phyloP scores from a whole-genome alignment of 2,113 vertebrate species.

The Lucifuga dentata region DNA sequence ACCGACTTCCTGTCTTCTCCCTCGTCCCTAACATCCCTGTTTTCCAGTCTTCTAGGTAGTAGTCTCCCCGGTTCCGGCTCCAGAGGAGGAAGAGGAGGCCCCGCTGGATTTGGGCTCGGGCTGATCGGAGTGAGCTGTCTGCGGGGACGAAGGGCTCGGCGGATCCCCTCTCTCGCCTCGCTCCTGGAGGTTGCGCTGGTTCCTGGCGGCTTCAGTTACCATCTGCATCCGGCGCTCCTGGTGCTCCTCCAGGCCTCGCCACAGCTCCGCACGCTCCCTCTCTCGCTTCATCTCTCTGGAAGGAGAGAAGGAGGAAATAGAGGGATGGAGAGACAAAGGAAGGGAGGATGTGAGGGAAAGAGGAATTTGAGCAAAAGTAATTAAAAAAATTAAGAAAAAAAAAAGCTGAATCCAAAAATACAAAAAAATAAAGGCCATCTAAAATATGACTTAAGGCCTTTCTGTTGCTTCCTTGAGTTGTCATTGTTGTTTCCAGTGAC shows the following conservation, averaged over 20 bases:
- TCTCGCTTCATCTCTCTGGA: constrained; percentile 90
- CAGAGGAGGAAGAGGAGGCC: constrained; percentile 50
- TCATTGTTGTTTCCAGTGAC: constrained; percentile 48
- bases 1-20: constrained; percentile 40
- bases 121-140: constrained; percentile 66
- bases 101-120: constrained; percentile 75
- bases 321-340: neutral
- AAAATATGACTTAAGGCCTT: constrained; percentile 37
- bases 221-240: constrained; percentile 88
- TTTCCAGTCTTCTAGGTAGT: constrained; percentile 65
- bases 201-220: constrained; percentile 84
- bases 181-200: constrained; percentile 86
- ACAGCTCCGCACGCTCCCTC: constrained; percentile 87
- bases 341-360: neutral
- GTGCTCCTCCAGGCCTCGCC: constrained; percentile 89
- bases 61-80: constrained; percentile 66
- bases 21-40: constrained; percentile 43
- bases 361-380: neutral
- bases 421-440: constrained; percentile 42
- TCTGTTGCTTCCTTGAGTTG: constrained; percentile 47
- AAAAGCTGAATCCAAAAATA: constrained; percentile 12
- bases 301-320: neutral
- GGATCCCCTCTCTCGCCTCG: constrained; percentile 74
- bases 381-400: constrained; percentile 30
- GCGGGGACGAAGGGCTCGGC: constrained; percentile 64